Evolutionary conservation across 2,888 invertebrate genomes (phyloP).

Genomic region (Pilophorus perplexus): DNA sequence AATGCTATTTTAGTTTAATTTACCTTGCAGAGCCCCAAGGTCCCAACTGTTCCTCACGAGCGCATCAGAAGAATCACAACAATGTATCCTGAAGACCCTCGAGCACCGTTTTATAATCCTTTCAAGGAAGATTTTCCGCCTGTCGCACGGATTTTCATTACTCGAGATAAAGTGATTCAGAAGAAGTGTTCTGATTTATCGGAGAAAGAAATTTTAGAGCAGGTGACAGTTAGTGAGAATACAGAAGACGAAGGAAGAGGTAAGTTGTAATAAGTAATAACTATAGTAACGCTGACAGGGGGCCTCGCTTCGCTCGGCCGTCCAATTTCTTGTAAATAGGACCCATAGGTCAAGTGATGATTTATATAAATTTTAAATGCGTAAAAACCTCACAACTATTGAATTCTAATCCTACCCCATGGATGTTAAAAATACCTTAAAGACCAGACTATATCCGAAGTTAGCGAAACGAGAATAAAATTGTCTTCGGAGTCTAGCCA

Average conservation of each 20-base stretch:
- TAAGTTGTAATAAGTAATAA: conserved; percentile 56
- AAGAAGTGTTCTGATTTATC: conserved; percentile 50
- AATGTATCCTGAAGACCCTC: conserved; percentile 84
- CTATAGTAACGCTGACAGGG: no score
- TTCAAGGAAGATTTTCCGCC: conserved; percentile 69
- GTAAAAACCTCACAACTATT: no score
- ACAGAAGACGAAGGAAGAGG: conserved; percentile 66
- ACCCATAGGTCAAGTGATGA: no score
- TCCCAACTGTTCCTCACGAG: conserved; percentile 74
- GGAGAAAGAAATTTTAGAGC: conserved; percentile 48
- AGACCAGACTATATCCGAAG: no score
- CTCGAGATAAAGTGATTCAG: conserved; percentile 57
- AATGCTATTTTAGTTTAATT: no score
- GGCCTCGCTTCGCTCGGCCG: no score
- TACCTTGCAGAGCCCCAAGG: conserved; percentile 68
- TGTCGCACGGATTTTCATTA: conserved; percentile 77
- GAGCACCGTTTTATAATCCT: conserved; percentile 88
- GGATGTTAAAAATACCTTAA: no score
- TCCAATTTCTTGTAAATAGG: no score
- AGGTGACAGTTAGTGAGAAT: conserved; percentile 59
- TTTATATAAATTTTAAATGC: no score
- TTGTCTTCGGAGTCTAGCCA: no score
- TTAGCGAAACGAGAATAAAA: no score
- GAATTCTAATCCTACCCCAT: no score
- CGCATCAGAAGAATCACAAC: conserved; percentile 86